phyloP scores from a whole-genome alignment of 2,797 vertebrate species.

The Takifugu rubripes region DNA sequence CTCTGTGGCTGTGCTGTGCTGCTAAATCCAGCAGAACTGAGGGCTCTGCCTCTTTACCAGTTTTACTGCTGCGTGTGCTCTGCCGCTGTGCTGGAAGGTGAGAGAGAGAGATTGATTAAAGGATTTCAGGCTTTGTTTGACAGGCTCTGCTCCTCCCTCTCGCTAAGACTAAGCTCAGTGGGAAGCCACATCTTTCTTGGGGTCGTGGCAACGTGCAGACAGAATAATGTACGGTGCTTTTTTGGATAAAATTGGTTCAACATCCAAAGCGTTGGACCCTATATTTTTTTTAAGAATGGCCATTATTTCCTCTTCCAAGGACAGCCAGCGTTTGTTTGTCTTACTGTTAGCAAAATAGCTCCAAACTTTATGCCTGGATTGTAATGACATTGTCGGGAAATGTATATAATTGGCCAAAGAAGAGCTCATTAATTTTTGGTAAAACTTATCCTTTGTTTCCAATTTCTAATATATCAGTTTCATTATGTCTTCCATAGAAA shows the following conservation, averaged over 20 bases:
- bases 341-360: too few species aligned
- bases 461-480: not conserved
- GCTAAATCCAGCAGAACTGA: constrained; percentile 8
- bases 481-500: constrained; percentile 6
- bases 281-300: too few species aligned
- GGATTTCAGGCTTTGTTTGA: constrained; percentile 67
- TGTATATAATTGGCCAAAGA: too few species aligned
- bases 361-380: too few species aligned
- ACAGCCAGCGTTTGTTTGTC: too few species aligned
- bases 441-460: not conserved
- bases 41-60: constrained; percentile 57
- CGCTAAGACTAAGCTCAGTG: constrained; percentile 42
- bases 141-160: constrained; percentile 48
- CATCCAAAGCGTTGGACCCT: not conserved
- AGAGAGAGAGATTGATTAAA: constrained; percentile 64
- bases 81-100: constrained; percentile 44
- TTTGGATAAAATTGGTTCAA: constrained; percentile 28
- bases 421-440: too few species aligned
- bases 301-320: too few species aligned
- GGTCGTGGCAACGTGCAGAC: constrained; percentile 29
- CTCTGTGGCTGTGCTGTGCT: too few species aligned
- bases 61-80: constrained; percentile 36
- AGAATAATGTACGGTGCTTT: constrained; percentile 29
- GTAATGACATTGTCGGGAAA: too few species aligned
- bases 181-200: constrained; percentile 38